Evolutionary conservation across 2,888 invertebrate species (phyloP).

Genomic region (Criorhina ranunculi): DNA sequence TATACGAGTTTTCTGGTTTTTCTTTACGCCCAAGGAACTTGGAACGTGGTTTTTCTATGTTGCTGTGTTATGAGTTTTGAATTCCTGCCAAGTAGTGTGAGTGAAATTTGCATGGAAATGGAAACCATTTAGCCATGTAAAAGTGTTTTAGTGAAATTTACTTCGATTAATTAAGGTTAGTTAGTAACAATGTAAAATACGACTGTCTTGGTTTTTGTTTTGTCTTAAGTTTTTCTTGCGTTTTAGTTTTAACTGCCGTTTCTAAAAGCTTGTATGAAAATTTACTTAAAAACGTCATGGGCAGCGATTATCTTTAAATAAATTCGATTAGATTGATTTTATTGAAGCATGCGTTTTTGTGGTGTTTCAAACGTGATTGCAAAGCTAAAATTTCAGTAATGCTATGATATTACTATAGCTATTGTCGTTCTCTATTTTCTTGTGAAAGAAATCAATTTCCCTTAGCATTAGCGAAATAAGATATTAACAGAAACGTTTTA

Average conservation of each 20-base stretch:
- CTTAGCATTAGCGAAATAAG: conserved; percentile 38
- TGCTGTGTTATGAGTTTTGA: conserved; percentile 49
- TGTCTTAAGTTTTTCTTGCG: not conserved
- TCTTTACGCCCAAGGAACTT: not conserved
- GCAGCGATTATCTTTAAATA: no score
- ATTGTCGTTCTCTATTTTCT: not conserved
- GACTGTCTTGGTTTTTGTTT: conserved; percentile 3
- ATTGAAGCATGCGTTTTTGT: no score
- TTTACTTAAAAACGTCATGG: no score
- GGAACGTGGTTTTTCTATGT: no score
- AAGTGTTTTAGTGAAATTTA: conserved; percentile 29
- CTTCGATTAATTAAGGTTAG: conserved; percentile 13
- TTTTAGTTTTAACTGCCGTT: not conserved
- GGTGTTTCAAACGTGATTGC: no score
- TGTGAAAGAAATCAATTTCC: conserved; percentile 18
- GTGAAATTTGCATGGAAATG: not conserved
- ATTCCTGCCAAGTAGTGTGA: conserved; percentile 35
- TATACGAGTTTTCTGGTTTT: conserved; percentile 29
- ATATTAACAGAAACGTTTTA: conserved; percentile 7
- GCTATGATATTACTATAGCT: not conserved
- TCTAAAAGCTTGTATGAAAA: no score
- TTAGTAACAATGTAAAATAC: conserved; percentile 11
- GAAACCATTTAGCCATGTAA: conserved; percentile 3
- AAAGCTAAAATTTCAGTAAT: not conserved
- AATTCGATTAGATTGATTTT: no score